These are phyloP conservation scores for Salvelinus sp. DNA, from an alignment of 2,113 vertebrate genomes.

Conservation along the genomic window DNA sequence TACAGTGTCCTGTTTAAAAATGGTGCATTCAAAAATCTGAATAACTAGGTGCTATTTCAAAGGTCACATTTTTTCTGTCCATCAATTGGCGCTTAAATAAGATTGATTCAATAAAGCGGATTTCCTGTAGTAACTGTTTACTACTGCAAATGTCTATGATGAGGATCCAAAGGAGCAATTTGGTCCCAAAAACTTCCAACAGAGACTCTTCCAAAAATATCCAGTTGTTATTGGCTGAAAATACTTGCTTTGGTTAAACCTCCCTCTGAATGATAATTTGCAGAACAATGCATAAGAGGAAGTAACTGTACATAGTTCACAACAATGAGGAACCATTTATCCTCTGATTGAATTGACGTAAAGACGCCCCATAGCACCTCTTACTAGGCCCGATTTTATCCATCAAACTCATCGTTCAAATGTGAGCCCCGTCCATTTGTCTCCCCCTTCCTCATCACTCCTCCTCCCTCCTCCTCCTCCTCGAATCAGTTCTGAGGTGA, in stretches of 20 bases:
- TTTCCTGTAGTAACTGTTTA: slow-evolving; percentile 42
- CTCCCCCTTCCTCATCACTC: slow-evolving; percentile 14
- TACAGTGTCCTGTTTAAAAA: slow-evolving; percentile 9
- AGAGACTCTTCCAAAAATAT: slow-evolving; percentile 24
- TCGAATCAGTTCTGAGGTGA: slow-evolving; percentile 73
- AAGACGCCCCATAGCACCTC: slow-evolving; percentile 9
- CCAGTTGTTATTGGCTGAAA: slow-evolving; percentile 49
- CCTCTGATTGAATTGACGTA: neutral
- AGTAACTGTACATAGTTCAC: slow-evolving; percentile 42
- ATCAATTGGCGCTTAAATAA: too few species aligned
- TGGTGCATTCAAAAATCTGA: slow-evolving; percentile 2
- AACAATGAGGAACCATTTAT: slow-evolving; percentile 34
- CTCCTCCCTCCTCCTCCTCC: slow-evolving; percentile 15
- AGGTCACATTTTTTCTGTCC: slow-evolving; percentile 26
- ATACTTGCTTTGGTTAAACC: slow-evolving; percentile 34
- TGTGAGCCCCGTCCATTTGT: slow-evolving; percentile 65
- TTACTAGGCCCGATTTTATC: slow-evolving; percentile 86
- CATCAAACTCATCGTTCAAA: slow-evolving; percentile 84
- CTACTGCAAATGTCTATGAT: slow-evolving; percentile 38
- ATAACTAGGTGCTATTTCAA: neutral
- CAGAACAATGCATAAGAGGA: slow-evolving; percentile 25
- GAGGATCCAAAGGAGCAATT: neutral
- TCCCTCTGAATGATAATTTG: slow-evolving; percentile 31
- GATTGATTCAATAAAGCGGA: neutral
- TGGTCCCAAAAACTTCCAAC: slow-evolving; percentile 2